Base-by-base conservation (phyloP, 92 coral and sea anemone genomes). In the Diadumene lineata region DNA sequence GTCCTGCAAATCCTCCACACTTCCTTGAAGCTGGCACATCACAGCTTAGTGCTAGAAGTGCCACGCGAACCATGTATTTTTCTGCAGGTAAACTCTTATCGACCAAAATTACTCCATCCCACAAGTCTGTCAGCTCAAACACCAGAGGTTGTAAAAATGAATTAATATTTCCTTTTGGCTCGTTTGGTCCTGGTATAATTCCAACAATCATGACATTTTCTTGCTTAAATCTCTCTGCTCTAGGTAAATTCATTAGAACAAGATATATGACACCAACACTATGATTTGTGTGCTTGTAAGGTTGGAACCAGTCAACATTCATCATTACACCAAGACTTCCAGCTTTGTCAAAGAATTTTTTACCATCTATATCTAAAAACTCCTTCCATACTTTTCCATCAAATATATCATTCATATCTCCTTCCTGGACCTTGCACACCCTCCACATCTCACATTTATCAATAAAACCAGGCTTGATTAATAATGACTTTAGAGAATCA, bases 1-100 rank as follows among this genome's bases (percentile, higher is more conserved):
- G 87, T 17, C 87, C 87, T 38, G 79, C 78, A 82, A 76, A 76
- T 11, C 77, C 87, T 19, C 77, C 83, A 82, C 87, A 82, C 38
- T 82, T 82, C 46, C 87, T 75, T 34, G 87, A 56, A 32, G 87
- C 87, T 0, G 87, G 87, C 3, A 82, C 67, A 34, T 78, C 83
- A 78, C 83, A 68, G 23, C 76, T 55, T 26, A 78, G 48, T n/a
- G 83, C 83, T 28, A 78, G 48, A 0, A 68, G 53, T 21, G 72
- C 79, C 33, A 66, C 87, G 50, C 81, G 21, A 11, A 75, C 60
- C 32, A 63, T 75, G 27, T n/a, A 11, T 32, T 63, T 43, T 23
- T 69, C 81, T 26, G 64, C 19, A 25, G 65, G 0, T 1, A 24
- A 31, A 19, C 64, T 51, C 7, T 65, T 50, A n/a, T n/a, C n/a